Evolutionary conservation across 37 sponge, comb jelly and placozoan species (phyloP), one percentile per base, ranked within the genome.

Genomic region (Bolinopsis microptera): DNA sequence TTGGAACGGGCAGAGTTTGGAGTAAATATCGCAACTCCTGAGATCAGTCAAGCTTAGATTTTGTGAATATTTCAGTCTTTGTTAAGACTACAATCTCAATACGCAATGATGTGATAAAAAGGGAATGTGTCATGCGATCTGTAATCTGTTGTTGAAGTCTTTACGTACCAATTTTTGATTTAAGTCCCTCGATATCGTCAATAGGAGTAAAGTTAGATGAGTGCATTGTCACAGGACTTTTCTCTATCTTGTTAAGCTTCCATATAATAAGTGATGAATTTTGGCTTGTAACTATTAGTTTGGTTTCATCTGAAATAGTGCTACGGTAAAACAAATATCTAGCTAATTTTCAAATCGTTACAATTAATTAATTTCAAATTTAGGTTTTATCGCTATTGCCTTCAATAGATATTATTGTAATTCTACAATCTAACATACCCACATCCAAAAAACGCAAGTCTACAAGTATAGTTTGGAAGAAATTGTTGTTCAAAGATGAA

Each of bases 151-250:
- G 61, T 48, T 48, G 13, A 48, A 48, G 13, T 48, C 13, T 48
- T 48, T 48, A 48, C 61, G 13, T n/a, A 86, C 90, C 90, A n/a
- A 86, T n/a, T 86, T 30, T 28, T 28, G 90, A 86, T 39, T 86
- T 86, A 2, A 86, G 61, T 13, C 32, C 90, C 28, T 86, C 90
- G 39, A 86, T 86, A 30, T 86, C 90, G 39, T 86, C 90, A 39
- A 34, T 21, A 27, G 90, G 90, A n/a, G 90, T 40, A 30, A 13
- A 39, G 90, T 39, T 41, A 28, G 32, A 35, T 0, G 61, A 24
- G 30, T 86, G 90, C 28, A 86, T 18, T 8, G 41, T 34, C 0
- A 39, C 61, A 86, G 16, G 23, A 27, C 25, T 24, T 24, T n/a
- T 35, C 28, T 86, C 90, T 2, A 86, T 26, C 61, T 86, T 38